Evolutionary conservation across 1,140 invertebrate species (phyloP).

Genomic region (Tribolium madens): DNA sequence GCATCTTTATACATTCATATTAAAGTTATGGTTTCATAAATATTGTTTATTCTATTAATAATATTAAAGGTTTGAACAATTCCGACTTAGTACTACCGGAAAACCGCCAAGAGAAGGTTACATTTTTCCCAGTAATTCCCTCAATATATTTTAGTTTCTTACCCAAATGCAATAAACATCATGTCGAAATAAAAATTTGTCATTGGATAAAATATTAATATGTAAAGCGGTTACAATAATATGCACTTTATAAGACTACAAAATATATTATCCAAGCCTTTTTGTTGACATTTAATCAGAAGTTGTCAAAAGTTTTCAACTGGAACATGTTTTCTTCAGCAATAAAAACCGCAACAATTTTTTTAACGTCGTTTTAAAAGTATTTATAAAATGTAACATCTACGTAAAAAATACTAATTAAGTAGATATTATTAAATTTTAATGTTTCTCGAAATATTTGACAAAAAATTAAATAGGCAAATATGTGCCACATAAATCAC

Average conservation of each 20-base stretch:
- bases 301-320: background rate
- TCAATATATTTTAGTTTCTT: background rate
- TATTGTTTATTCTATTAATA: background rate
- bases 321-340: too few relatives aligned
- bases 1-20: background rate
- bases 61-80: background rate
- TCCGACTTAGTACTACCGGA: background rate
- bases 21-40: background rate
- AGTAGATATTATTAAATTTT: too few relatives aligned
- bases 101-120: background rate
- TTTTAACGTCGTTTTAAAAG: too few relatives aligned
- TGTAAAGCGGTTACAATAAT: background rate
- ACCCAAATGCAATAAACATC: background rate
- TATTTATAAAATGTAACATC: too few relatives aligned
- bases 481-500: background rate
- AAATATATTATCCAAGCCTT: background rate
- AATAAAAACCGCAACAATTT: background rate
- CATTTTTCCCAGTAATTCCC: background rate
- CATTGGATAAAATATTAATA: background rate
- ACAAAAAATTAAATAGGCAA: background rate
- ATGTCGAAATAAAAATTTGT: background rate
- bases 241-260: background rate
- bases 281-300: background rate
- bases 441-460: too few relatives aligned
- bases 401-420: too few relatives aligned